Base-by-base conservation (phyloP, 2,888 invertebrate genomes). In the Leptopilina syphax region DNA sequence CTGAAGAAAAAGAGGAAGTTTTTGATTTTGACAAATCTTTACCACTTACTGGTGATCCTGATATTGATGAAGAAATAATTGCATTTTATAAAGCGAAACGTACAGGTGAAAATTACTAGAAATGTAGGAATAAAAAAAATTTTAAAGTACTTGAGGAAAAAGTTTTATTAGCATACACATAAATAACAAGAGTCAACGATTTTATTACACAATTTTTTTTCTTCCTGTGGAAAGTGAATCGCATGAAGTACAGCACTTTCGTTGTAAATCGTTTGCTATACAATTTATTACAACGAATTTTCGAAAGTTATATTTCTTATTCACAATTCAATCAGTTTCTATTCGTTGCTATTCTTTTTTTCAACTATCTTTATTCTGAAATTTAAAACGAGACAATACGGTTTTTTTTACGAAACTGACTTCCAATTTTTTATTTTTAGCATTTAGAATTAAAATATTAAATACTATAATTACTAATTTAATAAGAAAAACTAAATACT, bases 11-110 rank as follows among this genome's bases (percentile, higher is more conserved):
- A 82, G 27, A 81, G 79, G 54, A 80, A 84, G 68, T n/a, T 54
- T 88, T 89, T 12, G 84, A 89, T 66, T 92, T 92, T 83, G 87
- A 90, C 77, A 89, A 90, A 80, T 89, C 90, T 1, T 88, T 93
- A 41, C 92, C 93, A 9, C 84, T 93, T 34, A 93, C 93, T 12
- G 93, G 93, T 1, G 93, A 93, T 85, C 86, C 88, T 4, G 93
- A 92, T 82, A 92, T 93, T 18, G 93, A 93, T 85, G 92, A 92
- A 79, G 93, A 93, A 89, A 93, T 93, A 77, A 89, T 92, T 79
- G 92, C 92, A 63, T 93, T 90, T 89, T 92, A 87, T 86, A 63
- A 76, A 90, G 86, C 87, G 7, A 85, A 89, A 84, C 84, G 86
- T 66, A 79, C 82, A 2, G 87, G 86, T 13, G 85, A 82, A 65